Evolutionary conservation across 2,113 vertebrate species (phyloP), one percentile per base, ranked within the genome.

Genomic region (Istiophorus platypterus): DNA sequence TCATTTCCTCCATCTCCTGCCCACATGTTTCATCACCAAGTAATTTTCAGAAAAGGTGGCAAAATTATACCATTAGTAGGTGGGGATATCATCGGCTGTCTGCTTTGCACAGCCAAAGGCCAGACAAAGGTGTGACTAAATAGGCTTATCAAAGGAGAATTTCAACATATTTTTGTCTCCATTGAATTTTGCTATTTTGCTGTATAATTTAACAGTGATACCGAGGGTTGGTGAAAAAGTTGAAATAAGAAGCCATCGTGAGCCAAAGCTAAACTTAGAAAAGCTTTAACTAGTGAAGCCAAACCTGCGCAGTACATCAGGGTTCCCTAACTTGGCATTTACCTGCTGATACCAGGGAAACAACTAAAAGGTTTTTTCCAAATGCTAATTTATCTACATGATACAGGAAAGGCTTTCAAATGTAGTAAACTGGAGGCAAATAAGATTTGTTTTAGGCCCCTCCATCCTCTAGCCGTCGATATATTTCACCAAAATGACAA

Each of bases 1-100:
- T 65, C 77, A 70, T 64, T 47, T 51, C 69, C 70, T 63, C 68
- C 62, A 52, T 31, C 72, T 57, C 24, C 54, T 56, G 58, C 78
- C 59, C 27, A 72, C 59, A 26, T 57, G 34, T 26, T 76, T 61
- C 42, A 67, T 81, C 70, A 69, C 45, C 11, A 49, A 71, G 45
- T 82, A 70, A 84, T 86, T 71, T 77, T 77, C 42, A 45, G 52
- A 31, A 62, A 80, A 58, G 59, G 49, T 75, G 52, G 59, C 57
- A 72, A 69, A 73, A 42, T 49, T 61, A 31, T 49, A 76, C 42
- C 42, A 61, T 37, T 39, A 64, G 59, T 27, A 27, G 22, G 45
- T 75, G 77, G 70, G 22, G 75, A 58, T 41, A 37, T 52, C 6
- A 22, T 2, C n/a, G 49, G 14, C 31, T 47, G 20, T 34, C 39